phyloP scores from a whole-genome alignment of 2,888 invertebrate genomes.

The Acleris literana region DNA sequence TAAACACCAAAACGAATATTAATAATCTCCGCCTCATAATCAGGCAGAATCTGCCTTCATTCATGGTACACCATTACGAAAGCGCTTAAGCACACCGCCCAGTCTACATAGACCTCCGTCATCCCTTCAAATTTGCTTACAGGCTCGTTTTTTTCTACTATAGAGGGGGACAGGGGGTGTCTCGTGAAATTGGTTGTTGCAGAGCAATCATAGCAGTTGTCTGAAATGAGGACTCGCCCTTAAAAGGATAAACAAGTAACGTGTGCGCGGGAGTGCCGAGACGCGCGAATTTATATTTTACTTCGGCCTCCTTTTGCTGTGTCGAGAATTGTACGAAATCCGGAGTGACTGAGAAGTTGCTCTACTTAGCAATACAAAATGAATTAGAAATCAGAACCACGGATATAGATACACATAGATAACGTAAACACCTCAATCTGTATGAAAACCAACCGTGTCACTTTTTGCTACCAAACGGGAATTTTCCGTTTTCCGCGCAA shows the following conservation, averaged over 20 bases:
- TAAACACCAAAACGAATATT: conserved; percentile 51
- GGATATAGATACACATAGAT: no score
- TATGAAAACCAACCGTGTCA: no score
- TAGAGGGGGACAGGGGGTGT: conserved; percentile 46
- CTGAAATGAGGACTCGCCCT: conserved; percentile 79
- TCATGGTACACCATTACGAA: conserved; percentile 59
- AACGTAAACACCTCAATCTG: no score
- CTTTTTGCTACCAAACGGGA: no score
- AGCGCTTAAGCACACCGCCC: conserved; percentile 61
- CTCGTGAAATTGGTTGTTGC: conserved; percentile 63
- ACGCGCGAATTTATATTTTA: conserved; percentile 80
- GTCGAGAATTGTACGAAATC: conserved; percentile 50
- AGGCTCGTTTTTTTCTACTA: conserved; percentile 37
- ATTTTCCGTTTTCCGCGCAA: no score
- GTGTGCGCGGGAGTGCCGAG: conserved; percentile 79
- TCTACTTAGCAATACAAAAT: conserved; percentile 44
- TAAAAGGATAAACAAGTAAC: conserved; percentile 82
- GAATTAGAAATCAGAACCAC: no score
- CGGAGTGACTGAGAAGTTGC: conserved; percentile 42
- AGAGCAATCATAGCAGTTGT: conserved; percentile 80
- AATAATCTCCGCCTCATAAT: conserved; percentile 61
- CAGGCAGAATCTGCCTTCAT: conserved; percentile 71
- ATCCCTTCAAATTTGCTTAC: conserved; percentile 43
- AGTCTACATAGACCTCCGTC: conserved; percentile 50
- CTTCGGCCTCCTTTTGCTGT: conserved; percentile 63